phyloP scores from a whole-genome alignment of 2,113 vertebrate genomes.

The Alexandromys fortis region DNA sequence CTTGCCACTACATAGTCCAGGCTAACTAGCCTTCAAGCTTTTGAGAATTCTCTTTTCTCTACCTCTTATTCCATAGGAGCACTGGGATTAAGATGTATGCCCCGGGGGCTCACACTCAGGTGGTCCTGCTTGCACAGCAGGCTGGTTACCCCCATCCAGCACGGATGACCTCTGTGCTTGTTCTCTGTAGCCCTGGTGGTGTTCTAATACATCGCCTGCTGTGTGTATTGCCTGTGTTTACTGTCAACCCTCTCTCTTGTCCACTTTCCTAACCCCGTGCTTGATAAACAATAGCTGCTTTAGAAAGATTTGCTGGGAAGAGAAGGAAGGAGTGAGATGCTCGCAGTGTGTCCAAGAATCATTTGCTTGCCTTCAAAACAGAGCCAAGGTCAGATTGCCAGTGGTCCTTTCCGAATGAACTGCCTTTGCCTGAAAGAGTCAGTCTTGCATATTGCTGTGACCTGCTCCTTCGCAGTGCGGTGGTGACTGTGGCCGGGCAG shows the following conservation, averaged over 20 bases:
- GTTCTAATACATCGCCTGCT: background rate
- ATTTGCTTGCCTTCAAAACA: background rate
- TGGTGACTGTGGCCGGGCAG: background rate
- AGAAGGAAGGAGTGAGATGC: background rate
- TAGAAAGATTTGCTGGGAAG: background rate
- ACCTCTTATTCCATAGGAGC: no score
- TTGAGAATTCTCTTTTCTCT: background rate
- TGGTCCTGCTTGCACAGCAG: no score
- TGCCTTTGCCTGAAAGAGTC: background rate
- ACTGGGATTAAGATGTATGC: background rate
- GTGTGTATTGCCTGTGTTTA: background rate
- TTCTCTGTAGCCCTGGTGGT: background rate
- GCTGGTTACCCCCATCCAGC: no score
- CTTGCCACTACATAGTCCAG: background rate
- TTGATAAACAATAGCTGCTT: background rate
- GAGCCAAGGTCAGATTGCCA: background rate
- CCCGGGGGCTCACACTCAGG: no score
- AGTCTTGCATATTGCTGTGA: fast-evolving
- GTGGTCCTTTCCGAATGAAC: background rate
- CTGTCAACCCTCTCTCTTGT: background rate
- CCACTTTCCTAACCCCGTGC: background rate
- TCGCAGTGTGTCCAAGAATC: background rate
- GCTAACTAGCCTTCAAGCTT: background rate
- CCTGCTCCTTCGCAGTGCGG: background rate
- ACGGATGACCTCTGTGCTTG: background rate